Evolutionary conservation across 2,888 invertebrate genomes (phyloP), one percentile per base, ranked within the genome.

Genomic region (Erebia epiphron): DNA sequence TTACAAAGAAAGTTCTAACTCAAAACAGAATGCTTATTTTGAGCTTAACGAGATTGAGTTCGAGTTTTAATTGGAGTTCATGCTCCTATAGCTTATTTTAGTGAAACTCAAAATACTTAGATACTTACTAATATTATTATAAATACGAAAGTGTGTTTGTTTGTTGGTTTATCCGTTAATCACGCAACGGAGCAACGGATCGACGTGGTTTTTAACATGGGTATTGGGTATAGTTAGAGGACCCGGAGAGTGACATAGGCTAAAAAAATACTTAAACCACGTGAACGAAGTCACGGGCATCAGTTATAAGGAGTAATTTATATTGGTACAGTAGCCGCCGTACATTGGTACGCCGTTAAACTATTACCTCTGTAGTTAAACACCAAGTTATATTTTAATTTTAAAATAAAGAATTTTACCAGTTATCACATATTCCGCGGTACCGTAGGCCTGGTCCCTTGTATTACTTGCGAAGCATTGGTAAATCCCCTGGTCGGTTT

Each of bases 401-500:
- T 52, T 54, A 10, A 54, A 10, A 54, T 1, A 18, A 54, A 18
- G 41, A 50, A 68, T 75, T 94, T 94, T 88, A 97, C 97, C 96
- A 77, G 98, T 97, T 81, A 98, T 94, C 79, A 96, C 94, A 64
- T 97, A 94, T 85, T 98, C 97, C 1, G 97, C 96, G 0, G 96
- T 95, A 11, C 97, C 97, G 85, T 97, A 97, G 16, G 96, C 96
- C 87, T 97, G 97, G 83, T 98, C 97, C 90, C 96, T 96, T 77
- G 96, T 96, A 82, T 97, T 97, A 81, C 96, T 96, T 8, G 96
- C 97, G 79, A 98, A 96, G 86, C 98, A 98, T 83, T 98, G 98
- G 89, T 98, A 98, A 95, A 98, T 96, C 57, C 98, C 98, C 71
- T 96, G 95, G 87, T 98, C 98, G 71, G 96, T 96, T 78, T 96